phyloP scores from a whole-genome alignment of 2,113 vertebrate genomes.

The Aramus guarauna region DNA sequence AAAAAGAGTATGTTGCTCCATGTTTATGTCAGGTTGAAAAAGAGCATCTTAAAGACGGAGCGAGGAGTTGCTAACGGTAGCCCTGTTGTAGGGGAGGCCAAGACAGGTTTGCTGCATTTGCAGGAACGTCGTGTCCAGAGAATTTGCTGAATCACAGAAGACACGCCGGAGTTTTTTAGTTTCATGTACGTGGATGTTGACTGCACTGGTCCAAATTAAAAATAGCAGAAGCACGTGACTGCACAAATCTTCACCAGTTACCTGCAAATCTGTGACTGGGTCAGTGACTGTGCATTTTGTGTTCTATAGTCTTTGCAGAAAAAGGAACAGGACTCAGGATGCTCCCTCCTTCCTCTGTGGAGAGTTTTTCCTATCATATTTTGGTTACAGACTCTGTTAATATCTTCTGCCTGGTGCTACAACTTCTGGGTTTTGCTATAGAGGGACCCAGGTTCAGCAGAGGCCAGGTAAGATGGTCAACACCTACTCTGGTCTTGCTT shows the following conservation, averaged over 20 bases:
- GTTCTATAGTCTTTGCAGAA: not conserved
- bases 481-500: not conserved
- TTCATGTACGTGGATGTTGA: fast-evolving
- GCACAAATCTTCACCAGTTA: not conserved
- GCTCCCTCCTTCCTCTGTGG: not conserved
- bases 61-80: not conserved
- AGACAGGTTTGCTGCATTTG: not conserved
- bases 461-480: not conserved
- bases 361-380: not conserved
- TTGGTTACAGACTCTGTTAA: not conserved
- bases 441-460: not conserved
- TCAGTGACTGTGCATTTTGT: not conserved
- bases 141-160: not conserved
- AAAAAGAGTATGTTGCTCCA: not conserved
- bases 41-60: not conserved
- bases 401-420: not conserved
- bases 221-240: not conserved
- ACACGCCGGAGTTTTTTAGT: fast-evolving
- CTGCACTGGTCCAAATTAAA: not conserved
- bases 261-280: not conserved
- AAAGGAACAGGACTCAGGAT: not conserved
- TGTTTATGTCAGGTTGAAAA: not conserved
- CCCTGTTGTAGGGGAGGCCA: not conserved
- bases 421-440: not conserved
- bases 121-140: not conserved